Conservation (phyloP, 2,888 invertebrate genomes). For the Nomada ruficornis region DNA sequence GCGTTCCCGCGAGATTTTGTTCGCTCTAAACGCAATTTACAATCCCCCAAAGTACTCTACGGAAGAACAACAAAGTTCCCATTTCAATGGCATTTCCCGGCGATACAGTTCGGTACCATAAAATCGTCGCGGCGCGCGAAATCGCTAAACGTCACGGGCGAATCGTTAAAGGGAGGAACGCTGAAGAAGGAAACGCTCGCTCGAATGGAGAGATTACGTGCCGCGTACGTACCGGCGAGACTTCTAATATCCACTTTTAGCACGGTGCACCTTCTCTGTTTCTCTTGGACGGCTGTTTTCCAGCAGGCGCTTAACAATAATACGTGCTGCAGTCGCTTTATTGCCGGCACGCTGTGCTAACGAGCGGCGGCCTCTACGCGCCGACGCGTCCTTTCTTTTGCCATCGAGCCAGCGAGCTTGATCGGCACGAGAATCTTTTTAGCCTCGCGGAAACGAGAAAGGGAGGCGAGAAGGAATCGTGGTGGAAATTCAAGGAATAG, state of each 20-base stretch:
- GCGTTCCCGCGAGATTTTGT: no score
- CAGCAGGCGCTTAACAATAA: slow-evolving; percentile 71
- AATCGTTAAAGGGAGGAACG: slow-evolving; percentile 36
- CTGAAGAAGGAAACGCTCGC: slow-evolving; percentile 37
- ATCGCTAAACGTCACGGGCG: slow-evolving; percentile 28
- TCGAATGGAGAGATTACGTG: slow-evolving; percentile 70
- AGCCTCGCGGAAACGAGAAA: slow-evolving; percentile 50
- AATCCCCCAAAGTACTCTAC: no score
- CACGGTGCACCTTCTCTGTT: slow-evolving; percentile 51
- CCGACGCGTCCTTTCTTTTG: slow-evolving; percentile 63
- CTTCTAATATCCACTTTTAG: slow-evolving; percentile 68
- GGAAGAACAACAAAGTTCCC: not conserved
- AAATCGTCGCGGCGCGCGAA: slow-evolving; percentile 9
- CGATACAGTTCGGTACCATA: slow-evolving; percentile 8
- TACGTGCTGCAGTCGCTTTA: slow-evolving; percentile 71
- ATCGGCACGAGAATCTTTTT: slow-evolving; percentile 63
- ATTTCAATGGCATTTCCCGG: not conserved
- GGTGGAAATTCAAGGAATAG: slow-evolving; percentile 59
- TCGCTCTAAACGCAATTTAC: no score
- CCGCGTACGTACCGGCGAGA: slow-evolving; percentile 54
- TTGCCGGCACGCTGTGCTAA: slow-evolving; percentile 69
- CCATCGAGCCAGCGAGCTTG: slow-evolving; percentile 58
- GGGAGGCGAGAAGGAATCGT: slow-evolving; percentile 58
- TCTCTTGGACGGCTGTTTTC: slow-evolving; percentile 40
- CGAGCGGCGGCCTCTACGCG: slow-evolving; percentile 67